Conservation (phyloP, 1,140 invertebrate genomes). For the Meloidogyne exigua region DNA sequence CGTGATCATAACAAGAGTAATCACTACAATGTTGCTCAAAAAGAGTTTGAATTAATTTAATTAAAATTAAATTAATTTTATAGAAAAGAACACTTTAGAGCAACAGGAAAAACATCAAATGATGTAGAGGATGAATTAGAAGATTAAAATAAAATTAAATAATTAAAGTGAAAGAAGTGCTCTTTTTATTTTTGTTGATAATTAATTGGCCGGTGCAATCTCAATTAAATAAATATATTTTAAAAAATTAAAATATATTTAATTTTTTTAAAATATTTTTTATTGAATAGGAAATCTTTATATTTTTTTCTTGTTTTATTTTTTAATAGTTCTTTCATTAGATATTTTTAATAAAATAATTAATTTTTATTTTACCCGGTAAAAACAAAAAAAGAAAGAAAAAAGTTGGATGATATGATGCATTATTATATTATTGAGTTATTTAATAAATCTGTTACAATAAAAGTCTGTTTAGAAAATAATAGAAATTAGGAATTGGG, state of each 20-base stretch:
- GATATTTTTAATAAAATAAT: neutral
- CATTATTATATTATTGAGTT: neutral
- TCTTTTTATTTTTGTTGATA: neutral
- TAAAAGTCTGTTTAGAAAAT: no score
- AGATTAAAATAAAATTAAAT: no score
- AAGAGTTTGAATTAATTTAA: slow-evolving; percentile 16
- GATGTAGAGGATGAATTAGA: slow-evolving; percentile 22
- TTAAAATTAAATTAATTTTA: neutral
- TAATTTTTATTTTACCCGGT: slow-evolving; percentile 10
- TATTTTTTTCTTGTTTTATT: no score
- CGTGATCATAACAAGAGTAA: slow-evolving; percentile 12
- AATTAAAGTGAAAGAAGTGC: neutral
- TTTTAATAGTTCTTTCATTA: neutral
- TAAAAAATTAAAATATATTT: neutral
- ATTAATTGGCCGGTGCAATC: slow-evolving; percentile 21
- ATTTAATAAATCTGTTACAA: no score
- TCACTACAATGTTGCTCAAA: slow-evolving; percentile 35
- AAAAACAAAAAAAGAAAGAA: neutral
- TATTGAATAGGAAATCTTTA: neutral
- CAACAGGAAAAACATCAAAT: neutral
- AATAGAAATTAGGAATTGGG: no score
- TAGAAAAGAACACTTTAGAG: neutral
- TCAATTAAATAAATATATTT: neutral
- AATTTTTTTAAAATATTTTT: neutral
- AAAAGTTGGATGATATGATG: neutral